Evolutionary conservation across 2,797 vertebrate species (phyloP).

Genomic region (Chanos chanos): DNA sequence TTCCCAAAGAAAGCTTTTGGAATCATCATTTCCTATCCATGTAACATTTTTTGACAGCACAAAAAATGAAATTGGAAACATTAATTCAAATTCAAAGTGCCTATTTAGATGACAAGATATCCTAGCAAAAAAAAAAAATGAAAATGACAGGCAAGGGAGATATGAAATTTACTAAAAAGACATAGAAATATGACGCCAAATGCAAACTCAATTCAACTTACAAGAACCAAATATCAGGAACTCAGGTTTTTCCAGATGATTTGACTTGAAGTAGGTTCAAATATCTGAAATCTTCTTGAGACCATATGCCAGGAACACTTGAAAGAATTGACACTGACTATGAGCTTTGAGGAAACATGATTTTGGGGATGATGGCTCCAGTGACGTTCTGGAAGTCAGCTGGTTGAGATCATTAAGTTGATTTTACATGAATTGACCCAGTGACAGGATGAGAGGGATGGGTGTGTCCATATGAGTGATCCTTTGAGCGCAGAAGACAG

Average conservation of each 20-base stretch:
- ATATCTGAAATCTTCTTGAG: constrained; percentile 72
- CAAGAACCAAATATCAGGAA: constrained; percentile 62
- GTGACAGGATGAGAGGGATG: too few species aligned
- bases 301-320: constrained; percentile 63
- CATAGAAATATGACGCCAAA: background rate
- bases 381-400: constrained; percentile 36
- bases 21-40: background rate
- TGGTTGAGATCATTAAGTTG: constrained; percentile 5
- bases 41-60: too few species aligned
- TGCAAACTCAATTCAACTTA: constrained; percentile 62
- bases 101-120: background rate
- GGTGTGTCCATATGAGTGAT: constrained; percentile 2
- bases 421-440: too few species aligned
- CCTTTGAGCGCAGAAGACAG: constrained; percentile 15
- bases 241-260: constrained; percentile 52
- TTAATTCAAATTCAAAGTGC: background rate
- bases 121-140: background rate
- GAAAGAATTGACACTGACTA: constrained; percentile 41
- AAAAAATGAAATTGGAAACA: too few species aligned
- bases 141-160: background rate
- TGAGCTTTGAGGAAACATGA: constrained; percentile 32
- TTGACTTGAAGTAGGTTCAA: constrained; percentile 56
- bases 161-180: background rate
- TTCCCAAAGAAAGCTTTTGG: background rate
- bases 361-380: constrained; percentile 24